Conservation (phyloP, 2,797 vertebrate genomes). For the Mormyrops attenuatus region DNA sequence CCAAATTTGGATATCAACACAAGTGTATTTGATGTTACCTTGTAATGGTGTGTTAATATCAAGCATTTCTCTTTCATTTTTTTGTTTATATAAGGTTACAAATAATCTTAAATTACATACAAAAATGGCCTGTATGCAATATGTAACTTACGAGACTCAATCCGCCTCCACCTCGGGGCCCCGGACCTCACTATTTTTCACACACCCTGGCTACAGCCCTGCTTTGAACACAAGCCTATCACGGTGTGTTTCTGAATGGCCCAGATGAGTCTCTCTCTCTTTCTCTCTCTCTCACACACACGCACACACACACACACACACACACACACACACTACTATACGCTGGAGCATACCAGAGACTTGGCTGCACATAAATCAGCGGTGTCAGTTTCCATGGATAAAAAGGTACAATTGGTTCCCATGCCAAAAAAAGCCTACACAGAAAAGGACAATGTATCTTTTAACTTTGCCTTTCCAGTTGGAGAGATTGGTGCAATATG, state of each 20-base stretch:
- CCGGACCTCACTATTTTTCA: background rate
- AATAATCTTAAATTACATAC: background rate
- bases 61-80: too few species aligned
- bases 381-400: constrained; percentile 16
- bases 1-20: background rate
- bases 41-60: too few species aligned
- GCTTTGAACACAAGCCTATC: background rate
- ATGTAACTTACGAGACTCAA: background rate
- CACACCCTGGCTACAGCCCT: background rate
- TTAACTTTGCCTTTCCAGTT: background rate
- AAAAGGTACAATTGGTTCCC: constrained; percentile 10
- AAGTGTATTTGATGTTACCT: background rate
- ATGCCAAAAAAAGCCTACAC: background rate
- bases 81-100: background rate
- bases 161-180: too few species aligned
- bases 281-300: background rate
- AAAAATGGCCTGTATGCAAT: background rate
- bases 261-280: background rate
- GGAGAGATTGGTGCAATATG: background rate
- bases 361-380: constrained; percentile 1
- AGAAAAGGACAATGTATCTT: constrained; percentile 1
- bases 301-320: background rate
- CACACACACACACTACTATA: background rate
- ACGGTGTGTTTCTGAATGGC: background rate
- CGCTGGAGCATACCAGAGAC: background rate